Conservation (phyloP, 2,113 vertebrate genomes). For the Aix galericulata region DNA sequence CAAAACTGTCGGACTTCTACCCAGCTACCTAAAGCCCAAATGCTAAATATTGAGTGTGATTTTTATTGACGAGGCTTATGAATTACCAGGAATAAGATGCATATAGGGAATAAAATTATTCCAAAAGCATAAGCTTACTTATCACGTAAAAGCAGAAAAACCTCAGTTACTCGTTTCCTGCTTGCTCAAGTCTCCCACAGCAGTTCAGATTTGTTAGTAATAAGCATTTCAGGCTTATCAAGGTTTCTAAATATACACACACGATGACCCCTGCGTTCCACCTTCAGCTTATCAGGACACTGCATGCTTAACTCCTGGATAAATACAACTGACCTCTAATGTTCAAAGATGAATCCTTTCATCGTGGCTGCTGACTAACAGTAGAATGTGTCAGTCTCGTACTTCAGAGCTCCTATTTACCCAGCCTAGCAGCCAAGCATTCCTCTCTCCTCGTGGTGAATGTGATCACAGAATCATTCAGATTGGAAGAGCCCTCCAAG, state of each 20-base stretch:
- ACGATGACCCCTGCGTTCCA: background rate
- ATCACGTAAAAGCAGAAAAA: background rate
- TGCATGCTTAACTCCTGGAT: background rate
- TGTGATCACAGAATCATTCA: no score
- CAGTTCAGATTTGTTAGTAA: background rate
- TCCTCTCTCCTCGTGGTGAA: background rate
- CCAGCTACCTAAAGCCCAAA: background rate
- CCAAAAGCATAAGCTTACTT: background rate
- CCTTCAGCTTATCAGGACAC: slow-evolving; percentile 4
- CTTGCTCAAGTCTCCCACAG: background rate
- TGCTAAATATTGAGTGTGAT: background rate
- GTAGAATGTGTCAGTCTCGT: background rate
- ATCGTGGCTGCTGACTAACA: background rate
- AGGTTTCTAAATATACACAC: slow-evolving; percentile 41
- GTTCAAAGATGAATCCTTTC: background rate
- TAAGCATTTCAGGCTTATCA: slow-evolving; percentile 22
- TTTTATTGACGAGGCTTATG: background rate
- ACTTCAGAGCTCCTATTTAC: background rate
- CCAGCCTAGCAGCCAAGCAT: background rate
- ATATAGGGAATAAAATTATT: background rate
- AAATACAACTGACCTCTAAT: background rate
- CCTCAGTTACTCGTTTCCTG: background rate
- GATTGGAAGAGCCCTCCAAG: no score
- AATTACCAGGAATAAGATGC: background rate
- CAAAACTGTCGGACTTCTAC: background rate